phyloP scores from a whole-genome alignment of 1,140 invertebrate species.

The Adelges cooleyi region DNA sequence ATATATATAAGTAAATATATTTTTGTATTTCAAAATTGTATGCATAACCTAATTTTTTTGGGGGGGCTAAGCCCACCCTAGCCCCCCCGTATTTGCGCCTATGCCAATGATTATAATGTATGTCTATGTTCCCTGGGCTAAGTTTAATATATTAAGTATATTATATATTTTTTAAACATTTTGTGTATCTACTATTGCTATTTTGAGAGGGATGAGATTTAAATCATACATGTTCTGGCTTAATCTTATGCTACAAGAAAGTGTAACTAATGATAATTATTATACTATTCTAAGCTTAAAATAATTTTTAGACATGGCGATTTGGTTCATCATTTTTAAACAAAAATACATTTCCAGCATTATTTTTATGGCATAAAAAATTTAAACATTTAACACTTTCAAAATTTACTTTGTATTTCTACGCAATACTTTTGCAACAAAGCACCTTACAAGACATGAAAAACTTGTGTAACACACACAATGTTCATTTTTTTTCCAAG shows the following conservation, averaged over 20 bases:
- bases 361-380: neutral
- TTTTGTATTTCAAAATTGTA: too few species aligned
- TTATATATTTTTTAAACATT: too few species aligned
- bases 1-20: too few species aligned
- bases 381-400: conserved; percentile 1
- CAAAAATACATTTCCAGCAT: conserved; percentile 4
- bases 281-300: neutral
- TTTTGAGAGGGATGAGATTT: too few species aligned
- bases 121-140: too few species aligned
- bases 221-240: too few species aligned
- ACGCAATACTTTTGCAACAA: conserved; percentile 7
- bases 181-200: too few species aligned
- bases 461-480: neutral
- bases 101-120: too few species aligned
- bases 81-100: too few species aligned
- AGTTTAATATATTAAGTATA: too few species aligned
- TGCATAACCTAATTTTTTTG: too few species aligned
- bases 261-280: neutral
- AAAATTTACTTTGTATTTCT: conserved; percentile 17
- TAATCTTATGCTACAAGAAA: neutral
- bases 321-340: neutral
- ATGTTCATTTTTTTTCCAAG: neutral
- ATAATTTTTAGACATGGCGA: neutral
- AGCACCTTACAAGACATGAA: neutral
- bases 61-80: too few species aligned